Evolutionary conservation across 2,113 vertebrate genomes (phyloP).

Genomic region (Notarius quadriscutis): DNA sequence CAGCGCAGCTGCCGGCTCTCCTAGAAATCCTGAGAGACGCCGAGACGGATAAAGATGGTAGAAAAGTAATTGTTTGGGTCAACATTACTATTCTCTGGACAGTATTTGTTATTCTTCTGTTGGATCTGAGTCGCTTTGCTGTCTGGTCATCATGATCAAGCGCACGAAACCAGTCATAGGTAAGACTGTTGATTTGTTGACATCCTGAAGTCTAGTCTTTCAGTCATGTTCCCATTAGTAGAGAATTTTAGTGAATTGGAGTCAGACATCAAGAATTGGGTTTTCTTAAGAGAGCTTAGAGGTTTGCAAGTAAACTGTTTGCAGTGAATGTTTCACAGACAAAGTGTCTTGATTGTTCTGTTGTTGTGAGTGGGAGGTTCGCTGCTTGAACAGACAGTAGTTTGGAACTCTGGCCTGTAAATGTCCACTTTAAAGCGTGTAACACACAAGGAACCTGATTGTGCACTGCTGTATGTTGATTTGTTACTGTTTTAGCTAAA

Average conservation of each 20-base stretch:
- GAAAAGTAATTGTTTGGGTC: neutral
- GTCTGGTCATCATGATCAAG: slow-evolving; percentile 53
- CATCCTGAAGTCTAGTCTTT: neutral
- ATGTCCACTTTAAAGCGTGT: neutral
- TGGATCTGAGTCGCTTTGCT: slow-evolving; percentile 20
- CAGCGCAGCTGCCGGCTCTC: slow-evolving; percentile 37
- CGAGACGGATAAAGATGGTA: slow-evolving; percentile 4
- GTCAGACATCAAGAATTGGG: neutral
- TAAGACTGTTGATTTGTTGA: slow-evolving; percentile 52
- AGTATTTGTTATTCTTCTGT: slow-evolving; percentile 3
- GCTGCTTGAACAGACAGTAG: slow-evolving; percentile 1
- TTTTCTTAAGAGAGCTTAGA: neutral
- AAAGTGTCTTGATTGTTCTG: slow-evolving; percentile 33
- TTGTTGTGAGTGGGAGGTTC: slow-evolving; percentile 22
- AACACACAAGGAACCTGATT: neutral
- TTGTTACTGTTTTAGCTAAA: neutral
- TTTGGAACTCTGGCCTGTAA: slow-evolving; percentile 16
- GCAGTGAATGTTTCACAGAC: slow-evolving; percentile 3
- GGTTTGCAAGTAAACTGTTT: slow-evolving; percentile 5
- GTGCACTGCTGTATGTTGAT: neutral
- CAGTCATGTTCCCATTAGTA: slow-evolving; percentile 8
- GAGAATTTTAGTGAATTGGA: neutral
- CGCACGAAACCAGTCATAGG: slow-evolving; percentile 57
- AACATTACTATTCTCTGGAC: slow-evolving; percentile 6
- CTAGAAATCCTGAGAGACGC: neutral